Evolutionary conservation across 2,888 invertebrate genomes (phyloP), one percentile per base, ranked within the genome.

Genomic region (Lithosia quadra): DNA sequence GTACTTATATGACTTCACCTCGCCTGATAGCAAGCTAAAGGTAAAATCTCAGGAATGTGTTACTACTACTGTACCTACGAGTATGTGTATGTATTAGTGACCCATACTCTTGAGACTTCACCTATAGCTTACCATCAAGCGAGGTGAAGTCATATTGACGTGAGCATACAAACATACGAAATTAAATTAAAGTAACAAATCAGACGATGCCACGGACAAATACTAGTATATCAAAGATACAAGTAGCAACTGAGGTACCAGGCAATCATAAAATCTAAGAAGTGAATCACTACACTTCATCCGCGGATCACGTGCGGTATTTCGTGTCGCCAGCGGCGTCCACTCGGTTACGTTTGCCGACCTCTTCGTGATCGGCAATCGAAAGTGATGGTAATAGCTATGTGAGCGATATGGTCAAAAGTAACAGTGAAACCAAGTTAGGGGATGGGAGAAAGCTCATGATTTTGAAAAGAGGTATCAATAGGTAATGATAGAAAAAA

Each of bases 331-430:
- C 67, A 4, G n/a, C 34, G 76, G 78, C 81, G 56, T 67, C 73
- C 62, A 56, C 67, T 67, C 59, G 62, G 62, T 68, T 56, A 39
- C 34, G 62, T 56, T 62, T 24, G 21, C 43, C 63, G 22, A 63
- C 21, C 58, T 65, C 64, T 62, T 69, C 79, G 71, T 68, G 80
- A 77, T 77, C 73, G 15, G 62, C 65, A 76, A 79, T 69, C 70
- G 78, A 80, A 81, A 81, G 78, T 77, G 70, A 79, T 79, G 34
- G 68, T 69, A 75, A 79, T 68, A 60, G 62, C 34, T 68, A 72
- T 74, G 72, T 67, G 75, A 81, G 70, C 67, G 62, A 75, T 79
- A 78, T 75, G 79, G 78, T 69, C 64, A 73, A 67, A 71, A 67
- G 67, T 76, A 71, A 71, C 67, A 57, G 34, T n/a, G 21, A 22